Evolutionary conservation across 2,888 invertebrate genomes (phyloP), one percentile per base, ranked within the genome.

Genomic region (Hesperia comma): DNA sequence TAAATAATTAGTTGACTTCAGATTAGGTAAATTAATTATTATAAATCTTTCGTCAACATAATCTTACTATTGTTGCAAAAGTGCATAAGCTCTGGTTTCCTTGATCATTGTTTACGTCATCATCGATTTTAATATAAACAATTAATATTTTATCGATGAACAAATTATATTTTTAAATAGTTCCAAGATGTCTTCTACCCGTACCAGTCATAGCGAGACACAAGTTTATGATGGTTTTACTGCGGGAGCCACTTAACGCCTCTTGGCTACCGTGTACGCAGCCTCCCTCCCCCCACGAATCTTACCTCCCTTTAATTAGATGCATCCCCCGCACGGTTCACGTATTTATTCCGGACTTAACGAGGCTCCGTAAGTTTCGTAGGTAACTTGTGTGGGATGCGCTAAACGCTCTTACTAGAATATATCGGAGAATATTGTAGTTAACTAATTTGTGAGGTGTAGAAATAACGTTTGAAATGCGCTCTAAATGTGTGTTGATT

Each of bases 221-320:
- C 84, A 83, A 86, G 87, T 91, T 90, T 91, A 90, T 90, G 90
- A 91, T 90, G 86, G 88, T 88, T 89, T 88, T 88, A 88, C 85
- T 78, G 85, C 83, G 80, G 85, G 88, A 80, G 87, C 85, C 90
- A 92, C 92, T 92, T 91, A 92, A 83, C 90, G 87, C 84, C 79
- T 80, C 78, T 74, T 77, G 76, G 86, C 87, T 88, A 88, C 86
- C 82, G 85, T 81, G 81, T 80, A 82, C 81, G 75, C 73, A 67
- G 72, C 75, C 74, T 74, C 70, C 37, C 69, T 70, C 72, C 78
- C 75, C 72, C 73, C 63, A 54, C 54, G 14, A 56, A 58, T 60
- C 68, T 56, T 62, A 62, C 74, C 74, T 76, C 79, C 70, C 72
- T 69, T 72, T 86, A 85, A 85, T 86, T 84, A 86, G 87, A 86